Evolutionary conservation across 2,797 vertebrate genomes (phyloP), one percentile per base, ranked within the genome.

Genomic region (Rhinophrynus dorsalis): DNA sequence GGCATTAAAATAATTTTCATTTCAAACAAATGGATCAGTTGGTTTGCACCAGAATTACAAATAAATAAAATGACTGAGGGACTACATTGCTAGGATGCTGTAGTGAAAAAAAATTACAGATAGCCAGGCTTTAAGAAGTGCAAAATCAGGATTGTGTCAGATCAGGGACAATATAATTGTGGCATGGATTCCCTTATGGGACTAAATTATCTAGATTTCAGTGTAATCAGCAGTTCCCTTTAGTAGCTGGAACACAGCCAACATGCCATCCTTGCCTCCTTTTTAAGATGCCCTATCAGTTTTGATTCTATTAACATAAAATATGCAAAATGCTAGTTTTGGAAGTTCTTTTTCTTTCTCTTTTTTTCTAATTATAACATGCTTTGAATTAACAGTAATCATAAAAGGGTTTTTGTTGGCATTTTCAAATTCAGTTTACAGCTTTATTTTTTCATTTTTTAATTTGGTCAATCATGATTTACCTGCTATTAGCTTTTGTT

Each of bases 201-300:
- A 86, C 83, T 88, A 88, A 88, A 89, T 90, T 90, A 89, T 88
- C 86, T 85, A 68, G 75, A 86, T 89, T 90, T 88, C 83, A 82
- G 80, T 84, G 81, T 84, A 63, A 77, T 90, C 90, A 91, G 90
- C 89, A 90, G 75, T 89, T 86, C 84, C 80, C 13, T 72, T 68
- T 73, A 59, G 79, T 78, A 78, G 70, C 79, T 91, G 88, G 86
- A 87, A 85, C 69, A 76, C 55, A 13, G 84, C 89, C 88, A 90
- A 78, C 66, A 56, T 85, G 80, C 80, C 84, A 86, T 79, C 82
- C 85, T 88, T 82, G 76, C 80, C 83, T 88, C 83, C 68, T 81
- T 86, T 82, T 83, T 70, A 80, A 84, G 81, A 86, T 59, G 75
- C 77, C 84, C 88, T 79, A 10, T 9, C 58, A 59, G 44, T 32